These are phyloP conservation scores for Ctenochaetus hawaiiensis DNA, from an alignment of 2,797 vertebrate species.

Conservation along the genomic window DNA sequence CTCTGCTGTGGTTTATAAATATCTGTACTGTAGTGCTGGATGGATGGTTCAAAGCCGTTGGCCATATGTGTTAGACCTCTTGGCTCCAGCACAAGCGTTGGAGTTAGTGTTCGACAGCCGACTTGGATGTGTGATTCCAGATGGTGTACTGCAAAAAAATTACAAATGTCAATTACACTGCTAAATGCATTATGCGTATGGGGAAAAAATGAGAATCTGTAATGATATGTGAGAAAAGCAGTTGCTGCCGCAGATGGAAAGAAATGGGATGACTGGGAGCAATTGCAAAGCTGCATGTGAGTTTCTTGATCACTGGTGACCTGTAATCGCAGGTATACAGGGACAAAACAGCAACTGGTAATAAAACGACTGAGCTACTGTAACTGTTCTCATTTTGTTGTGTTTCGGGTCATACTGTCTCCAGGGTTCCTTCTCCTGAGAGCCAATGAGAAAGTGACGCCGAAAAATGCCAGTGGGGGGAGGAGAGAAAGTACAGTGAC, in stretches of 20 bases:
- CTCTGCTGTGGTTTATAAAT: conserved; percentile 84
- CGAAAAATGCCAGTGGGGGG: conserved; percentile 66
- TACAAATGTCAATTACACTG: conserved; percentile 63
- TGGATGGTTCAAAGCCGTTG: conserved; percentile 72
- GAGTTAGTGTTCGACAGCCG: conserved; percentile 62
- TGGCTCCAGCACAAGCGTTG: conserved; percentile 61
- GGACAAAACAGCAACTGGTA: conserved; percentile 16
- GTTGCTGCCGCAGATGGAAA: neutral
- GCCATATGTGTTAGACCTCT: conserved; percentile 73
- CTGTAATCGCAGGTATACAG: conserved; percentile 24
- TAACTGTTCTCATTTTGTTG: conserved; percentile 42
- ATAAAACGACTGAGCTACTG: conserved; percentile 32
- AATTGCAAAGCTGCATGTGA: conserved; percentile 1
- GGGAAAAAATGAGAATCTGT: conserved; percentile 27
- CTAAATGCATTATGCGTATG: conserved; percentile 27
- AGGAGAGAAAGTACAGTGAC: conserved; percentile 74
- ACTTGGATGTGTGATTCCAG: conserved; percentile 63
- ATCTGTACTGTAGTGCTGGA: conserved; percentile 76
- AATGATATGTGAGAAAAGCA: conserved; percentile 9
- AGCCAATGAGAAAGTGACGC: conserved; percentile 76
- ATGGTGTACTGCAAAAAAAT: conserved; percentile 65
- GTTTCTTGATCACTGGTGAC: conserved; percentile 17
- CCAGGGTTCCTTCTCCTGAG: conserved; percentile 58
- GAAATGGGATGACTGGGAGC: conserved; percentile 17
- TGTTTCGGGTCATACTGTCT: conserved; percentile 55